phyloP scores from a whole-genome alignment of 2,888 invertebrate genomes.

The Limnephilus marmoratus region DNA sequence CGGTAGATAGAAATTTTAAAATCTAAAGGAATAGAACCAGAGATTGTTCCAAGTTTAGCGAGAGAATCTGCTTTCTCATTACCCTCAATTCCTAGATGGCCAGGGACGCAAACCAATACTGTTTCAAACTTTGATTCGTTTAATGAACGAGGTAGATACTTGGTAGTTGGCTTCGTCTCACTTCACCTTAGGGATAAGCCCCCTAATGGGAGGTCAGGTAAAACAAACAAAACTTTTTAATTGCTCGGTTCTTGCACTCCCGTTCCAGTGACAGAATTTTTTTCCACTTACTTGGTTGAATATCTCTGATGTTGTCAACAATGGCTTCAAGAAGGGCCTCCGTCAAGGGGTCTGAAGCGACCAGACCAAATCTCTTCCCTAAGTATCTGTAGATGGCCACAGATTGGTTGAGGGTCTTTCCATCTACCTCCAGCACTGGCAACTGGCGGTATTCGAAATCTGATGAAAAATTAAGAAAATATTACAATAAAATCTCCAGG shows the following conservation, averaged over 20 bases:
- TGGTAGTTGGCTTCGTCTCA: too few species aligned
- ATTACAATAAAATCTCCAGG: background rate
- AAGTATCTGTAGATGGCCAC: conserved; percentile 77
- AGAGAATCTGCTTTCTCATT: too few species aligned
- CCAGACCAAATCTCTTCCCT: conserved; percentile 73
- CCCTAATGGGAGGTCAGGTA: background rate
- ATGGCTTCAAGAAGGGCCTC: conserved; percentile 74
- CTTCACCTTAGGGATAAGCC: too few species aligned
- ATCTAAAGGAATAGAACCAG: too few species aligned
- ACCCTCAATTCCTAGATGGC: too few species aligned
- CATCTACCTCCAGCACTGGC: conserved; percentile 74
- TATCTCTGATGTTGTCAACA: conserved; percentile 74
- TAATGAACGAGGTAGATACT: too few species aligned
- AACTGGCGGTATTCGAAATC: conserved; percentile 71
- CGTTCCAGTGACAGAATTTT: background rate
- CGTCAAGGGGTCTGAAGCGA: conserved; percentile 74
- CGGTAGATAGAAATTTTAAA: too few species aligned
- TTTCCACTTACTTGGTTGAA: conserved; percentile 27
- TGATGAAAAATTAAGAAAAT: background rate
- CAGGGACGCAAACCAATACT: too few species aligned
- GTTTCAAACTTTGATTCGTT: too few species aligned
- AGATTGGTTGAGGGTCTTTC: conserved; percentile 72
- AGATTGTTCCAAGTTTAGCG: too few species aligned
- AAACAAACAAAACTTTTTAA: background rate
- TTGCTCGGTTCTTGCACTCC: background rate